Evolutionary conservation across 2,113 vertebrate species (phyloP).

Genomic region (Dolichotis patagonum): DNA sequence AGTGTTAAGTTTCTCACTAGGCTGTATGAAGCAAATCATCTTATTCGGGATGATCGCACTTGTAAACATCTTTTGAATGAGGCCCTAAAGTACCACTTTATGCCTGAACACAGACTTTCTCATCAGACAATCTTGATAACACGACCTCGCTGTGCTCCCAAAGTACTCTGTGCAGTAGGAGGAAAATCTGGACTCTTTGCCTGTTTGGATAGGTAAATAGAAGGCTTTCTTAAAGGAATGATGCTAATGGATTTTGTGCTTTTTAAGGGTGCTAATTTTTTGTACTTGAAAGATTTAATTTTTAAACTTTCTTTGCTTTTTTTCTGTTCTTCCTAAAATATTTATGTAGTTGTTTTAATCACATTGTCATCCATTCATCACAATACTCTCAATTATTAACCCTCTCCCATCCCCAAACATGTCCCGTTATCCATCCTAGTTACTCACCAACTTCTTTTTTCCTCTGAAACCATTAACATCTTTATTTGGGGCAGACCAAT

Average conservation of each 20-base stretch:
- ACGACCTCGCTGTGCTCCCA: slow-evolving; percentile 95
- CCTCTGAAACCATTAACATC: slow-evolving; percentile 2
- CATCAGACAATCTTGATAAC: slow-evolving; percentile 96
- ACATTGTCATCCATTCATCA: background rate
- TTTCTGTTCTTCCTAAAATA: slow-evolving; percentile 25
- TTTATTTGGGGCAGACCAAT: slow-evolving; percentile 12
- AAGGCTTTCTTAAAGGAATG: background rate
- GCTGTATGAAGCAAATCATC: slow-evolving; percentile 98
- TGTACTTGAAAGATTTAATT: slow-evolving; percentile 42
- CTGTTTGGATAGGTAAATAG: slow-evolving; percentile 94
- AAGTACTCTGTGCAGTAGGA: slow-evolving; percentile 97
- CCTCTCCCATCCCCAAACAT: background rate
- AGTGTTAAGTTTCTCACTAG: slow-evolving; percentile 98
- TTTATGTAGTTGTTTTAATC: slow-evolving; percentile 22
- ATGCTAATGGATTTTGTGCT: slow-evolving; percentile 34
- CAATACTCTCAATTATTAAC: background rate
- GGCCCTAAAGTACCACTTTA: slow-evolving; percentile 99
- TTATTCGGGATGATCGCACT: slow-evolving; percentile 97
- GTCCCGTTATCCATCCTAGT: background rate
- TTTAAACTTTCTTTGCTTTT: slow-evolving; percentile 36
- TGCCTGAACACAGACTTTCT: slow-evolving; percentile 98
- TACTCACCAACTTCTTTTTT: slow-evolving; percentile 27
- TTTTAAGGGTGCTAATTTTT: slow-evolving; percentile 51
- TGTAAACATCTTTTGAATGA: slow-evolving; percentile 99
- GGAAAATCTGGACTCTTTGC: slow-evolving; percentile 98